Evolutionary conservation across 1,140 invertebrate species (phyloP).

Genomic region (Propsilocerus akamusi): DNA sequence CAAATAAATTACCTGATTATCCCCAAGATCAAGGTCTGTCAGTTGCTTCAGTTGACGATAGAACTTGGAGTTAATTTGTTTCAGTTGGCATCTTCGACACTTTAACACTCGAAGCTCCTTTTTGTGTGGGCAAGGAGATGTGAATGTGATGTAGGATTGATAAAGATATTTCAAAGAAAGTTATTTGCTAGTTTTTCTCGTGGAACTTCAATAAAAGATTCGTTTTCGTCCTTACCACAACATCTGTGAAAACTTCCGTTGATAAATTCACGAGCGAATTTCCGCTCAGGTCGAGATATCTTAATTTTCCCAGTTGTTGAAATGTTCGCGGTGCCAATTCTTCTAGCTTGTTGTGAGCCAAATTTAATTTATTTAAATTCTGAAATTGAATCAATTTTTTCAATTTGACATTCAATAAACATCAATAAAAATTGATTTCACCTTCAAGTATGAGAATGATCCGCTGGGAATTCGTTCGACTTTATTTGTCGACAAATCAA

Average conservation of each 20-base stretch:
- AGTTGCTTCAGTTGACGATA: conserved; percentile 41
- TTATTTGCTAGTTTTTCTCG: too few relatives aligned
- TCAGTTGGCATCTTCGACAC: conserved; percentile 39
- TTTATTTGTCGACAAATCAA: conserved; percentile 10
- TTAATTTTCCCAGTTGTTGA: conserved; percentile 33
- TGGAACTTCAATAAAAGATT: background rate
- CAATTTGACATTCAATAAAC: too few relatives aligned
- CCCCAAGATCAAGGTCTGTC: conserved; percentile 41
- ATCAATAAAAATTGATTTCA: background rate
- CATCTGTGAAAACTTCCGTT: conserved; percentile 48
- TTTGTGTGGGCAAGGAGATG: conserved; percentile 13
- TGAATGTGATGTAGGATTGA: background rate
- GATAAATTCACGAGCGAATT: conserved; percentile 44
- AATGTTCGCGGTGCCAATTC: conserved; percentile 39
- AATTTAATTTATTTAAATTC: conserved; percentile 34
- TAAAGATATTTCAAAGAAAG: background rate
- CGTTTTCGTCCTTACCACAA: conserved; percentile 23
- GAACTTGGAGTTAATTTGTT: conserved; percentile 43
- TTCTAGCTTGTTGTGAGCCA: conserved; percentile 41
- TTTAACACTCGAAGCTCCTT: conserved; percentile 37
- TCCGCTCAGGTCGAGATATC: conserved; percentile 40
- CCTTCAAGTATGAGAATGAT: conserved; percentile 39
- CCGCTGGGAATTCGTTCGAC: conserved; percentile 44
- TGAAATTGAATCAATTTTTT: conserved; percentile 1
- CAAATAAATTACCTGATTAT: conserved; percentile 34